phyloP scores from a whole-genome alignment of 2,113 vertebrate species.

The Propithecus coquereli region DNA sequence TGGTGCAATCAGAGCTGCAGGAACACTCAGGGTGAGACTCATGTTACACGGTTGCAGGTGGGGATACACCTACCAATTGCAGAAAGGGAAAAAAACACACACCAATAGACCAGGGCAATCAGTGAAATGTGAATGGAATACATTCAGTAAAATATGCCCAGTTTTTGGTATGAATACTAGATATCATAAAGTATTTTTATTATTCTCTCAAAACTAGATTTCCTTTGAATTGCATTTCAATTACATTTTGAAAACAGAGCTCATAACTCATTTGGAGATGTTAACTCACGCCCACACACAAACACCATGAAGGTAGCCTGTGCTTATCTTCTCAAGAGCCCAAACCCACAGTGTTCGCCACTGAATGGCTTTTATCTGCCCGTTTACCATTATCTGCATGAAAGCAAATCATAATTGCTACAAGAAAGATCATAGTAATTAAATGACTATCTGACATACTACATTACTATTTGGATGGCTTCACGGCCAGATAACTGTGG shows the following conservation, averaged over 20 bases:
- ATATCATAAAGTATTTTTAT: slow-evolving; percentile 60
- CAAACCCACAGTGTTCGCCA: slow-evolving; percentile 33
- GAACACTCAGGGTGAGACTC: not conserved
- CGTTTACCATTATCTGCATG: slow-evolving; percentile 74
- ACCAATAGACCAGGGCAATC: not conserved
- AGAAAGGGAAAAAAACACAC: not conserved
- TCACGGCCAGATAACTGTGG: slow-evolving; percentile 70
- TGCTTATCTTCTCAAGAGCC: slow-evolving; percentile 40
- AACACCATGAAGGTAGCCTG: slow-evolving; percentile 27
- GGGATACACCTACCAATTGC: not conserved
- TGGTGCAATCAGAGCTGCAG: not conserved
- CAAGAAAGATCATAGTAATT: slow-evolving; percentile 77
- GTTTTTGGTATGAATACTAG: not conserved
- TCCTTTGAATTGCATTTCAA: slow-evolving; percentile 63
- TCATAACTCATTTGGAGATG: slow-evolving; percentile 50
- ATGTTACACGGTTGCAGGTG: rapidly evolving
- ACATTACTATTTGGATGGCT: slow-evolving; percentile 73
- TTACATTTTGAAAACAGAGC: slow-evolving; percentile 47
- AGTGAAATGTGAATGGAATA: slow-evolving; percentile 6
- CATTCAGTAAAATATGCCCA: slow-evolving; percentile 49
- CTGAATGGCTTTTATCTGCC: slow-evolving; percentile 75
- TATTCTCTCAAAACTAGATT: slow-evolving; percentile 52
- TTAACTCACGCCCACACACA: slow-evolving; percentile 27
- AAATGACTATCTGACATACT: slow-evolving; percentile 75
- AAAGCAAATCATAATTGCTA: slow-evolving; percentile 81